Conservation (phyloP, 2,797 vertebrate species). For the Enteromius viviparus region DNA sequence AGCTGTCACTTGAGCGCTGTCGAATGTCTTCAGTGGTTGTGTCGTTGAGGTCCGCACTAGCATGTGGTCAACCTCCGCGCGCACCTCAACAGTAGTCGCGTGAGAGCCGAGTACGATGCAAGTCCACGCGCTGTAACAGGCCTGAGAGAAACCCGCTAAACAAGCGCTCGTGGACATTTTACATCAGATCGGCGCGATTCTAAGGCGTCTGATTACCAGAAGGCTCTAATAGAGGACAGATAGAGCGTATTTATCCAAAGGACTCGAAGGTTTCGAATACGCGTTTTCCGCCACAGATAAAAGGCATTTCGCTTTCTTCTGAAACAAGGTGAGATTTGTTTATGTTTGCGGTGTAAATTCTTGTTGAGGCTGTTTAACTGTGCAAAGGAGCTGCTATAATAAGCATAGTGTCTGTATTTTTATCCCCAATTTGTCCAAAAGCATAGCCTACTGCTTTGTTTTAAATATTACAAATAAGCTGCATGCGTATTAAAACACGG, state of each 20-base stretch:
- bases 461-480: neutral
- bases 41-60: slow-evolving; percentile 75
- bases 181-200: slow-evolving; percentile 42
- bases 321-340: slow-evolving; percentile 36
- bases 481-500: neutral
- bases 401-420: neutral
- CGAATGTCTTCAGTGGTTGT: slow-evolving; percentile 70
- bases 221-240: slow-evolving; percentile 22
- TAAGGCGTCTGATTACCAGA: slow-evolving; percentile 11
- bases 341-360: neutral
- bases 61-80: slow-evolving; percentile 78
- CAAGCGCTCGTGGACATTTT: slow-evolving; percentile 32
- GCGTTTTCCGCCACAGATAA: slow-evolving; percentile 17
- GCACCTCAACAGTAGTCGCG: slow-evolving; percentile 66
- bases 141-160: slow-evolving; percentile 40
- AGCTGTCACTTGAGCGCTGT: slow-evolving; percentile 84
- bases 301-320: slow-evolving; percentile 31
- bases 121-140: slow-evolving; percentile 55
- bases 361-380: neutral
- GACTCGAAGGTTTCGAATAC: slow-evolving; percentile 11
- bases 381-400: neutral
- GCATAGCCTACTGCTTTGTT: neutral
- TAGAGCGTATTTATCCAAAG: neutral
- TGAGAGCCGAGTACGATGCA: slow-evolving; percentile 66
- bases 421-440: neutral